These are phyloP conservation scores for Varecia variegata DNA, from an alignment of 2,797 vertebrate species.

Conservation along the genomic window DNA sequence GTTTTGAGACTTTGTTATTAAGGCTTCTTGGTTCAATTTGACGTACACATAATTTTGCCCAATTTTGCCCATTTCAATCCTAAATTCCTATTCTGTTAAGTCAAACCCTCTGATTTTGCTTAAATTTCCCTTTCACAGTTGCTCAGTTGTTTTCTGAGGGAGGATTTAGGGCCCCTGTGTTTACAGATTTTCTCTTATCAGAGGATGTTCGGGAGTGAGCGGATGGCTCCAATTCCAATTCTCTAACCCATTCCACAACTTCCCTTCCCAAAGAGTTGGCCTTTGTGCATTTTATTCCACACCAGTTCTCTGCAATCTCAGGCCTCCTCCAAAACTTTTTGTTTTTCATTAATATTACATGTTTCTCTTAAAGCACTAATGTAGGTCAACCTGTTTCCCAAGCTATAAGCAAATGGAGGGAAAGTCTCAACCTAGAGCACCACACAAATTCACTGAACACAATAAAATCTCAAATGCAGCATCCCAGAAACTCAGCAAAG, in stretches of 20 bases:
- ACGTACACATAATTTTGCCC: background rate
- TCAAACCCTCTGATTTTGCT: background rate
- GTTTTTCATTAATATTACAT: background rate
- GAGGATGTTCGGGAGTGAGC: background rate
- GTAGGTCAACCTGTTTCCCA: background rate
- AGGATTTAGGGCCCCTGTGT: background rate
- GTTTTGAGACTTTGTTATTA: background rate
- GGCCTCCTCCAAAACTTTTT: background rate
- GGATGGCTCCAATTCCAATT: background rate
- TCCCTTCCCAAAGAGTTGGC: background rate
- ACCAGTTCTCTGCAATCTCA: background rate
- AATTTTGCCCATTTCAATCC: background rate
- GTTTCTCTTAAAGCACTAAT: background rate
- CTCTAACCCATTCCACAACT: background rate
- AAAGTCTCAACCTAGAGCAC: background rate
- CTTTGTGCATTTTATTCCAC: background rate
- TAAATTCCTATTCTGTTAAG: background rate
- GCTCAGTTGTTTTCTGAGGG: background rate
- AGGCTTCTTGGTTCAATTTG: background rate
- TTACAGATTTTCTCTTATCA: background rate
- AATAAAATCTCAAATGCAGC: background rate
- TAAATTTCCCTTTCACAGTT: background rate
- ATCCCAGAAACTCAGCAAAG: background rate
- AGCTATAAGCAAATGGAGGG: background rate
- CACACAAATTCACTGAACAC: background rate